These are phyloP conservation scores for Platichthys stellatus DNA, from an alignment of 2,113 vertebrate genomes.

Conservation along the genomic window DNA sequence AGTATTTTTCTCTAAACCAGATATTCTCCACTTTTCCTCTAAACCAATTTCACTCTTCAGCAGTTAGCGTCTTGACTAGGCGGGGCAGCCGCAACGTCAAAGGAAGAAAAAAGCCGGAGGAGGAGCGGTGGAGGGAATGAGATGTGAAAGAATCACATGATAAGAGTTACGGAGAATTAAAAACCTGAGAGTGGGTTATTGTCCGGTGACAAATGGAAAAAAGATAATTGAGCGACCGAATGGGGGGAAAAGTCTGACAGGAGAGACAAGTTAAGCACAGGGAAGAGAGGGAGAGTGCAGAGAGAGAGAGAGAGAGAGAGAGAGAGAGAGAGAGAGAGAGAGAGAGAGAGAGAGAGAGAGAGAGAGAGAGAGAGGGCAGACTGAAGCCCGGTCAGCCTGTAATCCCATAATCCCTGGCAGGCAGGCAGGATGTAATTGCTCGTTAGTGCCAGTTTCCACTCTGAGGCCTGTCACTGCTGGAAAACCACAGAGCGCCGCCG, in stretches of 20 bases:
- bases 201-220: conserved; percentile 41
- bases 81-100: conserved; percentile 17
- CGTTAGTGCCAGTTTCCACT: conserved; percentile 82
- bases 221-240: conserved; percentile 49
- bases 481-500: conserved; percentile 67
- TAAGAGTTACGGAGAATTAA: conserved; percentile 33
- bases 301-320: background rate
- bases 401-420: conserved; percentile 84
- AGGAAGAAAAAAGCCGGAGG: conserved; percentile 6
- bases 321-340: conserved; percentile 32
- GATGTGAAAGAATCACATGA: conserved; percentile 29
- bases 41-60: conserved; percentile 53
- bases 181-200: conserved; percentile 36
- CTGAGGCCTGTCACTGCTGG: conserved; percentile 72
- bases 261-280: conserved; percentile 47
- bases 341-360: conserved; percentile 49
- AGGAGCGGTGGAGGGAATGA: conserved; percentile 21
- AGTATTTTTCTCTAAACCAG: conserved; percentile 23
- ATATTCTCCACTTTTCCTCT: background rate
- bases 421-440: conserved; percentile 80
- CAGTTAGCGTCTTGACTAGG: conserved; percentile 37
- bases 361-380: conserved; percentile 42
- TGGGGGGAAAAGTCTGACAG: conserved; percentile 23
- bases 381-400: conserved; percentile 64
- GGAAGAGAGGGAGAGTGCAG: conserved; percentile 45